These are phyloP conservation scores for Pristionchus maxplancki DNA, from an alignment of 2,888 invertebrate genomes.

Conservation along the genomic window DNA sequence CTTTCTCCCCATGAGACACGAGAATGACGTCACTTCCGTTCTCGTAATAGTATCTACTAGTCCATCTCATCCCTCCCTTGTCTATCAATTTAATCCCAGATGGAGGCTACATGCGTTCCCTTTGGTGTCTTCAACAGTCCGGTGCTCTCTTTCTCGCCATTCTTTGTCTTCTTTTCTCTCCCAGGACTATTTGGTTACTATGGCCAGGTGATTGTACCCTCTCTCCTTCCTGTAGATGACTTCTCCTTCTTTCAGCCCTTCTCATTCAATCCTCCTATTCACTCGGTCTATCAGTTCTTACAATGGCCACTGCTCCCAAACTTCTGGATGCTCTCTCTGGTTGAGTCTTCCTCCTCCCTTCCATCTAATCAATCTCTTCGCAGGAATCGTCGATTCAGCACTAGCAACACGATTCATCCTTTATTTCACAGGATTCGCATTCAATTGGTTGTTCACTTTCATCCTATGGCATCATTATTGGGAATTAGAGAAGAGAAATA, in stretches of 20 bases:
- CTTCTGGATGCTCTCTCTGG: slow-evolving; percentile 69
- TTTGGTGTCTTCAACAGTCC: slow-evolving; percentile 73
- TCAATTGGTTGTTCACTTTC: slow-evolving; percentile 71
- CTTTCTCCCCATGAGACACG: slow-evolving; percentile 53
- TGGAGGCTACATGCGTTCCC: slow-evolving; percentile 76
- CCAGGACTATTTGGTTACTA: slow-evolving; percentile 70
- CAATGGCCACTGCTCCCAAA: slow-evolving; percentile 77
- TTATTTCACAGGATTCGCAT: slow-evolving; percentile 63
- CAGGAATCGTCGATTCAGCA: slow-evolving; percentile 52
- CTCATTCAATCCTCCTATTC: slow-evolving; percentile 77
- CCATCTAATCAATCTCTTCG: background rate
- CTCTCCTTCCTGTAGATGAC: background rate
- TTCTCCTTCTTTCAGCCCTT: slow-evolving; percentile 61
- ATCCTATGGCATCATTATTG: slow-evolving; percentile 72
- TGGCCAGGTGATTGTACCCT: slow-evolving; percentile 71
- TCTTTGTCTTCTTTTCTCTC: slow-evolving; percentile 61
- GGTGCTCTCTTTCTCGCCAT: slow-evolving; percentile 67
- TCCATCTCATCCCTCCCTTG: background rate
- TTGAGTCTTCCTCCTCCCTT: background rate
- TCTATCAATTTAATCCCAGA: slow-evolving; percentile 56
- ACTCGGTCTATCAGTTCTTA: slow-evolving; percentile 75
- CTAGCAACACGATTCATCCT: slow-evolving; percentile 55
- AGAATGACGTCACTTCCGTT: slow-evolving; percentile 65
- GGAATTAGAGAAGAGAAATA: slow-evolving; percentile 59
- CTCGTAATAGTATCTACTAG: background rate